Base-by-base conservation (phyloP, 2,113 vertebrate species). In the Mixornis gularis region DNA sequence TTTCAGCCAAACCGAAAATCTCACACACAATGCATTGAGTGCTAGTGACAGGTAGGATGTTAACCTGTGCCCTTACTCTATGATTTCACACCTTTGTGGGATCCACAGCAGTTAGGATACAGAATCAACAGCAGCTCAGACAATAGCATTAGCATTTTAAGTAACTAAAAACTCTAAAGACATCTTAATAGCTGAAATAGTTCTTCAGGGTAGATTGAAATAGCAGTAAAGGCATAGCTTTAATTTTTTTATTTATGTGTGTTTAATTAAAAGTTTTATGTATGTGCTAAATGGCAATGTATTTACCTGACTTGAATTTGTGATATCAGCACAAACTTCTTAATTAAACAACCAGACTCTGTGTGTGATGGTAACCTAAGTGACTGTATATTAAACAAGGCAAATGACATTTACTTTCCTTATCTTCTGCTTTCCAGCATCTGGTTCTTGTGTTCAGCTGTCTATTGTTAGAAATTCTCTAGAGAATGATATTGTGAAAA, bases 391-490 rank as follows among this genome's bases (percentile, higher is more conserved):
- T 92, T 94, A 93, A 95, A 93, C 43, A 72, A 81, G 62, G 69
- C 52, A 92, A 92, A 92, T 95, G 83, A 92, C 86, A 95, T 96
- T 96, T 96, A 94, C 83, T 92, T 94, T 90, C 52, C 94, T 93
- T 95, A 95, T 95, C 93, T 96, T 81, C 86, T 68, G 18, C 76
- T 90, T 94, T 93, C 77, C 88, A 95, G 92, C 92, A 95, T 95
- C 90, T 95, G 88, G 72, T 81, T 80, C 69, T 68, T 86, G 44
- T 96, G 69, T 93, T 93, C 65, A 72, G 76, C 79, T 84, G n/a
- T 19, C 93, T 88, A 90, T 81, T 92, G 86, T 95, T 72, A 92
- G 52, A 86, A 89, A 89, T 76, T 81, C 93, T 93, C 92, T 60
- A 56, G 95, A 78, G 92, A 88, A 78, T 38, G 32, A 55, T 88